A percentile compares a stretch with the other conserved stretches of the same genome.
These are phyloP conservation scores for Cydia pomonella DNA, from an alignment of 1,140 invertebrate species.

Conservation along the genomic window DNA sequence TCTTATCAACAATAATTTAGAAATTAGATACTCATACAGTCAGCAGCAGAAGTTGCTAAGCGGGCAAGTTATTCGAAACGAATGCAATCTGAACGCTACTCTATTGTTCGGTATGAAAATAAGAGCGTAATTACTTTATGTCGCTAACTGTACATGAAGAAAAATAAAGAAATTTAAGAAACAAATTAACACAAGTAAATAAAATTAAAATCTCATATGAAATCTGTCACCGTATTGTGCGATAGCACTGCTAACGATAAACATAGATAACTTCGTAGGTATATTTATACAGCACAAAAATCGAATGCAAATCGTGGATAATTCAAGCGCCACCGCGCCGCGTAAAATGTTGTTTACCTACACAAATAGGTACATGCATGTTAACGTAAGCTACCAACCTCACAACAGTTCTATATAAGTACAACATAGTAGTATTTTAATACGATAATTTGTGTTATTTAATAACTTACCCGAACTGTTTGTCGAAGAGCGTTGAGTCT, in stretches of 20 bases:
- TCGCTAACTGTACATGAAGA: background rate
- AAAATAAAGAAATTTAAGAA: background rate
- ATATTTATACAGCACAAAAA: slow-evolving; percentile 6
- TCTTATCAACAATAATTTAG: background rate
- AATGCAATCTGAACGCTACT: no score
- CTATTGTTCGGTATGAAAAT: no score
- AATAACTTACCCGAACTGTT: slow-evolving; percentile 53
- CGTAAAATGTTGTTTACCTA: slow-evolving; percentile 25
- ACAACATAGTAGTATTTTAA: background rate
- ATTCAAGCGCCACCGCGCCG: background rate
- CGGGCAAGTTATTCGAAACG: no score
- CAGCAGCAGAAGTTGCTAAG: no score
- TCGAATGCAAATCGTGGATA: background rate
- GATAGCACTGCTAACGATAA: background rate
- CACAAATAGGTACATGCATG: background rate
- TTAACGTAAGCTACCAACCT: background rate
- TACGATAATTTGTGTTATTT: slow-evolving; percentile 4
- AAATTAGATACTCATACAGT: no score
- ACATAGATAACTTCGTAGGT: background rate
- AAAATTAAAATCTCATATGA: background rate
- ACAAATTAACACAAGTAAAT: background rate
- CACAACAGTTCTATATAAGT: no score
- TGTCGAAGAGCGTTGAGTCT: slow-evolving; percentile 50
- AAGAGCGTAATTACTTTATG: no score
- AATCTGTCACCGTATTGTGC: background rate